Base-by-base conservation (phyloP, 2,797 vertebrate genomes). In the Oreochromis grahami region DNA sequence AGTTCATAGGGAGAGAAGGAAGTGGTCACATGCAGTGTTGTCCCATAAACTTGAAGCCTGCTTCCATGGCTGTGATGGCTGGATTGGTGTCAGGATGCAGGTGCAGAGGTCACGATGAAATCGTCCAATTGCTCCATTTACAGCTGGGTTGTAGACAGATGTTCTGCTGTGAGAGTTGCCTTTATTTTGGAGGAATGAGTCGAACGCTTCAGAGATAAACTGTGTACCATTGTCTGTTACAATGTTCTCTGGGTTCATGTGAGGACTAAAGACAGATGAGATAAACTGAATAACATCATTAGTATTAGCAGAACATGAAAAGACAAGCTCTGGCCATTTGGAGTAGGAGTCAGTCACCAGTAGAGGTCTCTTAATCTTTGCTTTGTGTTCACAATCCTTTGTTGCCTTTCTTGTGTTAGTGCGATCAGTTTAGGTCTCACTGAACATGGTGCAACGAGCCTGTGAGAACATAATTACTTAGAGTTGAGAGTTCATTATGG, bases 291-390 rank as follows among this genome's bases (percentile, higher is more conserved):
- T 9, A 15, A 83, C 7, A 11, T 77, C 38, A 1, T 38, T 5
- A 32, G 77, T 15, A 1, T 41, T 82, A 4, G 53, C 79, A 63
- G 43, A 63, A 12, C 19, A n/a, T 55, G 34, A 65, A 68, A 77
- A 77, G 6, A 24, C 53, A 45, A 82, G 34, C 7, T 82, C 68
- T 19, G 81, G 77, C 51, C 68, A 86, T 65, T 83, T 86, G 1
- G 50, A 87, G 53, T 77, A 70, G 7, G 58, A 82, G 2, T 53
- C 58, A 4, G 58, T 55, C 15, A 77, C 36, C 9, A 38, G 36
- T 2, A 38, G 36, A 38, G 9, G 36, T 4, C 36, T 38, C 4
- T 10, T 38, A 38, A 38, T 10, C 36, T 38, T 5, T 6, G 24
- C 3, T 26, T 26, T 26, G 24, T 26, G 24, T 26, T 26, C 24